Percentiles rank a stretch among this genome's conserved stretches.
Conservation (phyloP, 2,113 vertebrate genomes). For the Euleptes europaea region DNA sequence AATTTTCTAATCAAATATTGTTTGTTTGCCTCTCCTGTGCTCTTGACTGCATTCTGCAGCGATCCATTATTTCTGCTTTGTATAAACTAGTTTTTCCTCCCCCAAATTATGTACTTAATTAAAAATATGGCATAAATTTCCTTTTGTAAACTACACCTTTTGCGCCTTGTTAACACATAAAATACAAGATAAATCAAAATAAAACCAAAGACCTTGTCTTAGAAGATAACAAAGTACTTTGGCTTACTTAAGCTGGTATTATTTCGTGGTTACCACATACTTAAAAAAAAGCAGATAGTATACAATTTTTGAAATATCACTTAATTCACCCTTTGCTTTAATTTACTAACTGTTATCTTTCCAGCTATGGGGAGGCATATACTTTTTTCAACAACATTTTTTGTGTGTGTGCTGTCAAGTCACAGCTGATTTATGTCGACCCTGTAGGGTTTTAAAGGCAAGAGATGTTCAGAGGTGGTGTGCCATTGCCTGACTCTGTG, state of each 20-base stretch:
- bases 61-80: not conserved
- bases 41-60: not conserved
- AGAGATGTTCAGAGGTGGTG: too few relatives aligned
- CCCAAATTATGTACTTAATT: not conserved
- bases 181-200: not conserved
- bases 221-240: not conserved
- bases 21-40: constrained; percentile 3
- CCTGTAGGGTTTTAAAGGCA: too few relatives aligned
- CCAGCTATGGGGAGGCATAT: not conserved
- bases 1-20: not conserved
- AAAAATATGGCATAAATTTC: not conserved
- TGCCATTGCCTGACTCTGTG: too few relatives aligned
- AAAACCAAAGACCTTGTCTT: not conserved
- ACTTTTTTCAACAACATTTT: too few relatives aligned
- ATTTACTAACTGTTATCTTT: not conserved
- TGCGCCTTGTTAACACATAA: not conserved
- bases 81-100: not conserved
- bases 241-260: not conserved
- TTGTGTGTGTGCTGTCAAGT: too few relatives aligned
- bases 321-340: not conserved
- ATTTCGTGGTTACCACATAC: not conserved
- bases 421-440: too few relatives aligned
- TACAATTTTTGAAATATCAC: not conserved
- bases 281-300: not conserved
- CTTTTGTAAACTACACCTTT: not conserved